These are phyloP conservation scores for Himalopsyche kuldschensis DNA, from an alignment of 2,888 invertebrate species.

Conservation along the genomic window DNA sequence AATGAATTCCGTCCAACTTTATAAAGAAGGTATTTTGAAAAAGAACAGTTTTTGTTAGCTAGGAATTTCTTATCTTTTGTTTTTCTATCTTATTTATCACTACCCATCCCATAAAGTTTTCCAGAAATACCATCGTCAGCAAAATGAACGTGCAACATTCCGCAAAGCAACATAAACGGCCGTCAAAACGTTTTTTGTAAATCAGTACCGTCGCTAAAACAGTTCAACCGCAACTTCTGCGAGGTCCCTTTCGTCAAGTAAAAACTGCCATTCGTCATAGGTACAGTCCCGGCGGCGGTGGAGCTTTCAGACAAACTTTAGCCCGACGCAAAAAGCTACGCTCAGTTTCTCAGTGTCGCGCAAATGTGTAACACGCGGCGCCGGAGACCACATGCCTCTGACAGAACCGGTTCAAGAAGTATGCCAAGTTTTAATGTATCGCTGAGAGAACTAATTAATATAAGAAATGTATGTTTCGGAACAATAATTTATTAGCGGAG, in stretches of 20 bases:
- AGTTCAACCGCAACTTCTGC: background rate
- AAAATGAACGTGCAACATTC: too few species aligned
- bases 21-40: too few species aligned
- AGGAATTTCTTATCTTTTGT: too few species aligned
- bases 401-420: background rate
- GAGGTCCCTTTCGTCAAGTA: constrained; percentile 4
- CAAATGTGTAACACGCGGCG: background rate
- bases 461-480: background rate
- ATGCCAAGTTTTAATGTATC: background rate
- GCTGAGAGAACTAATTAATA: background rate
- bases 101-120: too few species aligned
- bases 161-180: background rate
- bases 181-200: background rate
- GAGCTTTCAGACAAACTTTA: constrained; percentile 14
- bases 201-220: background rate
- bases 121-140: too few species aligned
- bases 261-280: constrained; percentile 31
- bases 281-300: constrained; percentile 14
- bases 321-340: background rate
- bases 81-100: too few species aligned
- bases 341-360: background rate
- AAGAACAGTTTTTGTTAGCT: too few species aligned
- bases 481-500: background rate
- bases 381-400: background rate
- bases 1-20: too few species aligned